These are phyloP conservation scores for Zalophus californianus DNA, from an alignment of 2,797 vertebrate genomes.

Conservation along the genomic window DNA sequence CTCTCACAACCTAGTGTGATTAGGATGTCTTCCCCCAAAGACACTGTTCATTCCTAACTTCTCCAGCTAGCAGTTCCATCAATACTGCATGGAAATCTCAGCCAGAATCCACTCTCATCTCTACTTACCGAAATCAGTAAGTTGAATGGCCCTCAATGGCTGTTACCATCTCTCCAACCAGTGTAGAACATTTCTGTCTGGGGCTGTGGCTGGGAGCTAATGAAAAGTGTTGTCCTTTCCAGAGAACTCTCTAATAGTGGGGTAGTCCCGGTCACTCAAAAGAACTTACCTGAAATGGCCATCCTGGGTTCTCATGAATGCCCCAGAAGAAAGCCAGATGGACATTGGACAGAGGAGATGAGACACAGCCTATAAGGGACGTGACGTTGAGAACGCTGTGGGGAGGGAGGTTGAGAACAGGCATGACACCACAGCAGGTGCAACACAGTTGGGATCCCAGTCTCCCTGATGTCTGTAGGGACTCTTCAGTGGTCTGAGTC, in stretches of 20 bases:
- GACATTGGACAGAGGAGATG: neutral
- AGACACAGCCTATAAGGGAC: neutral
- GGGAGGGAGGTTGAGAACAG: neutral
- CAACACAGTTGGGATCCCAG: neutral
- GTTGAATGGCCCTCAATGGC: neutral
- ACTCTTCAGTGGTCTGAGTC: neutral
- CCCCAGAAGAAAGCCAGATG: neutral
- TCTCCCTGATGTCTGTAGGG: neutral
- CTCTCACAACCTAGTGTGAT: neutral
- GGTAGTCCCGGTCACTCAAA: neutral
- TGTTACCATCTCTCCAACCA: neutral
- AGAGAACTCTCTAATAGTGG: neutral
- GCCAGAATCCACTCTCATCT: conserved; percentile 4
- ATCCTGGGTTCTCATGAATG: neutral
- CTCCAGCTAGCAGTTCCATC: neutral
- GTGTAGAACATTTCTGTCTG: neutral
- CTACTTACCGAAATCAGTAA: neutral
- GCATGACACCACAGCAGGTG: too few species aligned
- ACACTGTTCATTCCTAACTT: neutral
- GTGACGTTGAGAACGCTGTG: neutral
- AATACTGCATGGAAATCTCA: neutral
- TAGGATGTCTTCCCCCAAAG: neutral
- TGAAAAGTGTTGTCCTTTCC: neutral
- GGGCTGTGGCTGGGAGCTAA: neutral
- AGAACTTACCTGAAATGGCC: neutral